Evolutionary conservation across 2,797 vertebrate species (phyloP), one percentile per base, ranked within the genome.

Genomic region (Coregonus sp.): DNA sequence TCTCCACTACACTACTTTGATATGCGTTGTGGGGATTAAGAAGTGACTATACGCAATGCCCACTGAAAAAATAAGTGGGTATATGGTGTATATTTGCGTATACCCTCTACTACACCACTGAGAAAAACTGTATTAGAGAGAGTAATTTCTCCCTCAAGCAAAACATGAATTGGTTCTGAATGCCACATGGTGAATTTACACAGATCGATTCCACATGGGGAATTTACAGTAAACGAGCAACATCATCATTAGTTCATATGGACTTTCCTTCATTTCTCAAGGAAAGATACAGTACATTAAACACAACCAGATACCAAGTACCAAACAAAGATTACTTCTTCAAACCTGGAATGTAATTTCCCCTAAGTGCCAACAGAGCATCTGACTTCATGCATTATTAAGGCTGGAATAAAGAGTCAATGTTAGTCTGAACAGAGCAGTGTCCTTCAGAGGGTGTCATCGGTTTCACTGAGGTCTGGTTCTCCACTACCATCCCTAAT

Each of bases 321-420:
- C 12, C 72, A 29, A 12, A n/a, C 54, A 14, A 59, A 77, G 15
- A 0, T 69, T 1, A 54, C 33, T 31, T 37, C 0, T 51, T 74
- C 11, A 20, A 72, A 25, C 52, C 9, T 18, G 37, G 1, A 35
- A 73, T 59, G 31, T 69, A 5, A 3, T 56, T 5, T 1, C 12
- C 67, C 2, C 0, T 9, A 56, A 59, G 79, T 67, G 78, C 56
- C 68, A 50, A 7, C 70, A 18, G 20, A 80, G 87, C 92, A 93
- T 92, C 89, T 92, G 92, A 94, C 91, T 91, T 25, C 70, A 89
- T 72, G 90, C 87, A 74, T 35, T 75, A 75, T 91, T 92, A 86
- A 37, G 15, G 5, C n/a, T 70, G 16, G 78, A 67, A 91, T 84
- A 90, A 91, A 87, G 87, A 85, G 71, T 78, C 86, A 82, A 75